A percentile compares a stretch with the other conserved stretches of the same genome.
These are phyloP conservation scores for Spinus pinus DNA, from an alignment of 2,797 vertebrate genomes.

Conservation along the genomic window DNA sequence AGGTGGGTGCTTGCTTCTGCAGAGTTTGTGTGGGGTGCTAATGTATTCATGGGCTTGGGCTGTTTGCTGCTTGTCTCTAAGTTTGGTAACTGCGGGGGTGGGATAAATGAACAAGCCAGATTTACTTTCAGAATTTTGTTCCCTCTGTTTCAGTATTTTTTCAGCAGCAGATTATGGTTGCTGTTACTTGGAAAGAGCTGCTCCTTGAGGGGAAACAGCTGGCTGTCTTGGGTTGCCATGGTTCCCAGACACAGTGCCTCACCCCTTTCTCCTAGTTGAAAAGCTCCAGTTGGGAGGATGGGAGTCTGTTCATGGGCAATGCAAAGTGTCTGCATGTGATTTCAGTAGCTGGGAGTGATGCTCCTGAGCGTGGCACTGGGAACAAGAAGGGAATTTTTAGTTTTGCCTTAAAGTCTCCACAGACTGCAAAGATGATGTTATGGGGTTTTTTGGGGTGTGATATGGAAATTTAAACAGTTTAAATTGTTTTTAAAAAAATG, in stretches of 20 bases:
- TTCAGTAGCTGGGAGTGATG: not conserved
- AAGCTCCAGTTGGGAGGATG: not conserved
- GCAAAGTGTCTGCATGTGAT: not conserved
- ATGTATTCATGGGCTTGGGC: not conserved
- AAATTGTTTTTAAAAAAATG: not conserved
- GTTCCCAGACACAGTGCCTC: not conserved
- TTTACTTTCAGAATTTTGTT: not conserved
- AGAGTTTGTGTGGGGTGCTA: not conserved
- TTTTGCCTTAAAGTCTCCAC: not conserved
- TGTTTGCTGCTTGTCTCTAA: not conserved
- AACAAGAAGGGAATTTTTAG: not conserved
- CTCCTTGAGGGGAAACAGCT: slow-evolving; percentile 13
- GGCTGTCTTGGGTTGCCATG: not conserved
- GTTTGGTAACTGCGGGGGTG: not conserved
- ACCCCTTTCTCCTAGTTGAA: not conserved
- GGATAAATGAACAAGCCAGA: not conserved
- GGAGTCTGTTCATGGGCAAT: not conserved
- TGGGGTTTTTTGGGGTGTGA: not conserved
- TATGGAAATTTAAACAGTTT: not conserved
- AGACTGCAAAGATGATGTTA: not conserved
- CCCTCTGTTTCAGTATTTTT: not conserved
- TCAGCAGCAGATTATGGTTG: not conserved
- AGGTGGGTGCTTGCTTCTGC: not conserved
- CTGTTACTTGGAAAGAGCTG: not conserved
- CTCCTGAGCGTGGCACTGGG: not conserved